Evolutionary conservation across 2,888 invertebrate genomes (phyloP).

Genomic region (Sphecodes monilicornis): DNA sequence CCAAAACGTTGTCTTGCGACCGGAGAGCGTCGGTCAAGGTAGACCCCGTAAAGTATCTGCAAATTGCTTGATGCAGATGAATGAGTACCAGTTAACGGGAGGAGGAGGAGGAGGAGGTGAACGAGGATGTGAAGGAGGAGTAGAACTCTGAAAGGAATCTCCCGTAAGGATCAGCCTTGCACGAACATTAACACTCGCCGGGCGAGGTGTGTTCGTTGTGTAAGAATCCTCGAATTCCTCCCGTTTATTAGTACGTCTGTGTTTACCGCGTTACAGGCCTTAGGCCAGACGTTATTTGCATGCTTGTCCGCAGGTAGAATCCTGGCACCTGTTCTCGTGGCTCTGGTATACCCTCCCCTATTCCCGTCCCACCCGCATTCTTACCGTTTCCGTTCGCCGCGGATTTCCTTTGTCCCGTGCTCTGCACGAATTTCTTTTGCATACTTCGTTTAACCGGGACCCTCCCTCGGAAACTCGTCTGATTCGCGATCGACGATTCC

Average conservation of each 20-base stretch:
- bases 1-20: not conserved
- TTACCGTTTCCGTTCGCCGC: constrained; percentile 67
- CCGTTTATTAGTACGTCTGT: constrained; percentile 51
- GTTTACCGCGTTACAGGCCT: constrained; percentile 39
- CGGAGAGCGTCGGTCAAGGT: not conserved
- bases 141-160: not conserved
- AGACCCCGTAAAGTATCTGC: not conserved
- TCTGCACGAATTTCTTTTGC: constrained; percentile 59
- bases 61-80: constrained; percentile 2
- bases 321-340: constrained; percentile 63
- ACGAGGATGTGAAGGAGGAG: not conserved
- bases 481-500: constrained; percentile 39
- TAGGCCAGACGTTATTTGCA: constrained; percentile 12
- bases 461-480: constrained; percentile 16
- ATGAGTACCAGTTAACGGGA: constrained; percentile 1
- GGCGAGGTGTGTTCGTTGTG: constrained; percentile 23
- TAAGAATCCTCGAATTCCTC: constrained; percentile 40
- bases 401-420: constrained; percentile 62
- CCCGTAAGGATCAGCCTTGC: constrained; percentile 4
- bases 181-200: constrained; percentile 27
- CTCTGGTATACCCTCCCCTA: constrained; percentile 69
- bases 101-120: not conserved
- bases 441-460: constrained; percentile 58
- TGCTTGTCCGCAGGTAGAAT: constrained; percentile 37
- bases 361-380: constrained; percentile 73